These are phyloP conservation scores for Drosophila kanekoi DNA, from an alignment of 2,888 invertebrate species.

Conservation along the genomic window DNA sequence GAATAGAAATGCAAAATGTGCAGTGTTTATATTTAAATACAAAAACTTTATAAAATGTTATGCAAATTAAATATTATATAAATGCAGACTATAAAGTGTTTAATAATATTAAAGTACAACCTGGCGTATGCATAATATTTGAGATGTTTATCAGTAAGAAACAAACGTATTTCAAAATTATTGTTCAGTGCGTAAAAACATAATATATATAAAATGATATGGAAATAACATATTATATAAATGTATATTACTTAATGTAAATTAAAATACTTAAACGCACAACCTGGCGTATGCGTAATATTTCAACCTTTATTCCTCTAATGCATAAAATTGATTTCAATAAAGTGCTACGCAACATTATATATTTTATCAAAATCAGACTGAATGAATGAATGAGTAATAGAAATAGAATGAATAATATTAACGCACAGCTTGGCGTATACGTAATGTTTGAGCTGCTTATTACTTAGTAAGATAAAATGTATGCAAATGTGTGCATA, in stretches of 20 bases:
- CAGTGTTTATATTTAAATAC: background rate
- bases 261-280: no score
- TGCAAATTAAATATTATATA: background rate
- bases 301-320: background rate
- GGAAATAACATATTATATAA: no score
- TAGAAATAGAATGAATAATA: no score
- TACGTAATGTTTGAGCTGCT: no score
- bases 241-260: no score
- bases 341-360: no score
- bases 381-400: no score
- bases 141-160: background rate
- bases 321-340: background rate
- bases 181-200: background rate
- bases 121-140: background rate
- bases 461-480: no score
- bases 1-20: background rate
- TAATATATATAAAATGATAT: no score
- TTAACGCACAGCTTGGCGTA: no score
- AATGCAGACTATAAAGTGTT: background rate
- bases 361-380: no score
- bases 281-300: slow-evolving; percentile 3
- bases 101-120: background rate
- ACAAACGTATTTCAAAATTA: background rate
- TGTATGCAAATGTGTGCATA: no score
- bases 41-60: background rate